Conservation (phyloP, 2,797 vertebrate genomes). For the Myiothlypis chrysogaster region DNA sequence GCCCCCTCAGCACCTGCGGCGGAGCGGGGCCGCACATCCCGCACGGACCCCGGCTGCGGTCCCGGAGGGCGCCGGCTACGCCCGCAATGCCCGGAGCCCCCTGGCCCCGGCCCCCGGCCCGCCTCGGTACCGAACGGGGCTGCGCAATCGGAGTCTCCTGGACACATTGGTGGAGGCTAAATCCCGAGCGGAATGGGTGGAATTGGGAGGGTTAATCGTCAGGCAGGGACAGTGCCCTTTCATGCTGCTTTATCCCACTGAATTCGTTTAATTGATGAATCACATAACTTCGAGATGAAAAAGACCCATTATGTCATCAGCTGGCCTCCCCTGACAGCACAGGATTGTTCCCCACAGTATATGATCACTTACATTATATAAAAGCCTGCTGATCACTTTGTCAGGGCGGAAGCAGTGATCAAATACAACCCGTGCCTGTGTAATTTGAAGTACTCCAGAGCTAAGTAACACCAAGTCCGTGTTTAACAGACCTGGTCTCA, state of each 20-base stretch:
- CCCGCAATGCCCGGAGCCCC: not conserved
- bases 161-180: accelerated
- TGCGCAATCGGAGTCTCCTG: not conserved
- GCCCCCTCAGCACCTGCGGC: not conserved
- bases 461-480: not conserved
- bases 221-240: not conserved
- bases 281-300: not conserved
- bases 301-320: conserved; percentile 36
- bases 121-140: not conserved
- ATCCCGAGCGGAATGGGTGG: not conserved
- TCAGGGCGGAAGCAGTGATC: not conserved
- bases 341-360: not conserved
- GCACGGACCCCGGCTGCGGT: not conserved
- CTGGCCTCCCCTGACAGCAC: not conserved
- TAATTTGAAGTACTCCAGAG: conserved; percentile 28
- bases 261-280: conserved; percentile 43
- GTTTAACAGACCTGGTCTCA: conserved; percentile 39
- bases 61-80: not conserved
- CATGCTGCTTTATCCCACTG: not conserved
- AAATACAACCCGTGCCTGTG: conserved; percentile 5
- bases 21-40: not conserved
- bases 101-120: not conserved
- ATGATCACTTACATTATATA: not conserved
- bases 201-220: not conserved
- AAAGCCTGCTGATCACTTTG: conserved; percentile 24